Evolutionary conservation across 2,888 invertebrate species (phyloP), one percentile per base, ranked within the genome.

Genomic region (Macaria notata): DNA sequence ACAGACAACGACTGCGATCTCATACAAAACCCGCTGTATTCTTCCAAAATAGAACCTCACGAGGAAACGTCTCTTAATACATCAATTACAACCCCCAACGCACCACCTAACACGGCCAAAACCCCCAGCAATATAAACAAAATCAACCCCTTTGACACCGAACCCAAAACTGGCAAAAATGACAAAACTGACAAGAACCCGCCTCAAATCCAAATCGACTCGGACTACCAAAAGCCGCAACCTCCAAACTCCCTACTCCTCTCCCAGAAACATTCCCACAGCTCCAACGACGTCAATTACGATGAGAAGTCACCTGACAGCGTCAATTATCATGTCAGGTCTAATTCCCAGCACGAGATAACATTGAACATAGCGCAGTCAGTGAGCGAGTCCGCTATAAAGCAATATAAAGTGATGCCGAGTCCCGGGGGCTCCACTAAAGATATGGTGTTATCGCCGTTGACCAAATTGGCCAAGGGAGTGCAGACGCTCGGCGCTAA

Each of bases 381-480:
- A 1, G 96, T 96, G 72, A 96, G 96, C 72, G 96, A 97, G 75
- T 96, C 95, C 3, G 95, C 96, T 46, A 80, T 97, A 38, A 94
- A 93, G 63, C 94, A 94, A 60, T 83, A 95, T 8, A 94, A 93
- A 75, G 94, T 92, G 65, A 92, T 95, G 3, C 92, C 94, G 0
- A 96, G 95, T 78, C 96, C 96, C 0, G 92, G 93, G 0, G 92
- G 78, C 60, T 84, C 92, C n/a, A 94, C 93, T 5, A 93, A 93
- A 68, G 95, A 93, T 66, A 93, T 94, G 85, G 94, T 95, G 0
- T 70, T 95, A 38, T 95, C 95, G 0, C 96, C 96, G 0, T 92
- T 98, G 31, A 95, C 96, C 0, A 97, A 97, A 79, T 85, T 98
- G 48, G 97, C 97, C 0, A 96, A 96, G 80, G 97, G 97, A 0